Conservation (phyloP, 2,113 vertebrate species). For the Cisticola juncidis region DNA sequence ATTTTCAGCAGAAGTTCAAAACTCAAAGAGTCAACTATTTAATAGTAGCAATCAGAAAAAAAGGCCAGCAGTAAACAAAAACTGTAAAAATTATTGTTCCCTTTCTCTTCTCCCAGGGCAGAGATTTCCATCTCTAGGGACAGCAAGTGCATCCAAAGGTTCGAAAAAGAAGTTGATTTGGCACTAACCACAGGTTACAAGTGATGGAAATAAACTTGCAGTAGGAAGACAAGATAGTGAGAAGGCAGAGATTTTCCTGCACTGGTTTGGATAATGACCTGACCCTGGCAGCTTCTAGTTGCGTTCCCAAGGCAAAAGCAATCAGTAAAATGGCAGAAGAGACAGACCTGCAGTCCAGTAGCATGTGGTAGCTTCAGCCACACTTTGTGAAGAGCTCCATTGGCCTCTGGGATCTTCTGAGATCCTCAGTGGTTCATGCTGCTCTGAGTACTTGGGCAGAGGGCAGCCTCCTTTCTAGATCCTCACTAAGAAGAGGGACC, state of each 20-base stretch:
- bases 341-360: neutral
- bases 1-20: neutral
- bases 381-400: accelerated
- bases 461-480: neutral
- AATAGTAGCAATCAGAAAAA: neutral
- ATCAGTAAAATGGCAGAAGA: neutral
- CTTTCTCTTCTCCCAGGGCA: neutral
- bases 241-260: neutral
- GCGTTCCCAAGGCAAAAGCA: neutral
- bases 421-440: too few relatives aligned
- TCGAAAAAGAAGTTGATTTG: neutral
- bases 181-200: neutral
- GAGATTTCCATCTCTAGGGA: neutral
- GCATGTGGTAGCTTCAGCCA: neutral
- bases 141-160: neutral
- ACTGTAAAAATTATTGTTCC: neutral
- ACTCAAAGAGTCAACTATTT: neutral
- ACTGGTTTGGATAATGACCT: neutral
- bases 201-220: neutral
- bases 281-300: neutral
- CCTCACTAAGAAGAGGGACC: neutral
- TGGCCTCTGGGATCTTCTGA: neutral
- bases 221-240: neutral
- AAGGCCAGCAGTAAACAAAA: neutral
- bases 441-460: neutral